Evolutionary conservation across 2,888 invertebrate genomes (phyloP).

Genomic region (Rhimphoctona megacephalus): DNA sequence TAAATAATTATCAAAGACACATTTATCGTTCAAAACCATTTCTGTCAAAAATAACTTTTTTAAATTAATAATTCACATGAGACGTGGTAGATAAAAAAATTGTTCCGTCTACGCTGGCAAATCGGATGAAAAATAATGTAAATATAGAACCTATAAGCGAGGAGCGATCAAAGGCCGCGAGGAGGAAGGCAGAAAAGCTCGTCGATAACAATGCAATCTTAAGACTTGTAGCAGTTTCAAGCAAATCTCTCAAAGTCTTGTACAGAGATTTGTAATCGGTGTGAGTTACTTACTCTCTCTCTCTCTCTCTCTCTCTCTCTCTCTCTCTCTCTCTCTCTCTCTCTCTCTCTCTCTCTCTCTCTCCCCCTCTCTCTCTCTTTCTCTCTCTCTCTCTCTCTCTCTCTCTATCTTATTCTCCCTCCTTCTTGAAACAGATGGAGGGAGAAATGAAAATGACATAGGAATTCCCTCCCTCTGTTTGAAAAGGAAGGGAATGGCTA

Average conservation of each 20-base stretch:
- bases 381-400: not conserved
- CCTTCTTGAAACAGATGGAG: not conserved
- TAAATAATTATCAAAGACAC: not conserved
- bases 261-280: conserved; percentile 41
- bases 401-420: not conserved
- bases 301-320: not conserved
- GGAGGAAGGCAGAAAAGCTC: not conserved
- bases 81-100: conserved; percentile 38
- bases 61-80: not conserved
- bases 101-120: conserved; percentile 38
- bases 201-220: conserved; percentile 19
- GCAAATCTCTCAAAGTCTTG: conserved; percentile 24
- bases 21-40: not conserved
- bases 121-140: conserved; percentile 31
- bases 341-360: not conserved
- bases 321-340: no score
- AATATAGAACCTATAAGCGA: not conserved
- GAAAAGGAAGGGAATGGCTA: not conserved
- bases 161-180: conserved; percentile 52
- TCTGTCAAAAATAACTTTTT: not conserved
- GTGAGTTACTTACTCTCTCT: conserved; percentile 1
- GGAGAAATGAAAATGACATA: not conserved
- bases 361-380: not conserved
- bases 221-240: conserved; percentile 10
- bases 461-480: not conserved